Evolutionary conservation across 2,888 invertebrate genomes (phyloP), one percentile per base, ranked within the genome.

Genomic region (Atherix ibis): DNA sequence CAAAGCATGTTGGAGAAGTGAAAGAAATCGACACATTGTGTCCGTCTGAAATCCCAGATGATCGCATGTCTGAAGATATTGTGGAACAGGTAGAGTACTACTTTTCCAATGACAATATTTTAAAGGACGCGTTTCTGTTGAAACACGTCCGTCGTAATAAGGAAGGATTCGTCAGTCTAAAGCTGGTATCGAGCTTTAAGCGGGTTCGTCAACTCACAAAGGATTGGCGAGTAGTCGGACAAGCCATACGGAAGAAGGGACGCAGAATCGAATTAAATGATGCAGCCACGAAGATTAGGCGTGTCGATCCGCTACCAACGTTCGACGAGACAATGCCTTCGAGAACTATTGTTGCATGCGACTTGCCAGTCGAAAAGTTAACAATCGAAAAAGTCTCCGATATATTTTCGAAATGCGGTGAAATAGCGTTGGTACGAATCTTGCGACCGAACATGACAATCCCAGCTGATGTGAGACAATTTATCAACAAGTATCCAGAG

Each of bases 131-230:
- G 10, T 95, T 95, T 61, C 67, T 95, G 29, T 63, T 94, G 42
- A 95, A 95, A 56, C 94, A 94, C 56, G 91, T 94, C 15, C 76
- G 87, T 36, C 71, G 92, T 34, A 92, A 94, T 60, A 92, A 91
- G 61, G 91, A 91, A 61, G 94, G 94, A 14, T 94, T 81, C 62
- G 92, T 95, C 12, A 91, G 88, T 34, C 66, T 95, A 34, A 95
- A 94, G 58, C 66, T 95, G 37, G 87, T 95, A 44, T 88, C 92
- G 10, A 91, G 91, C 51, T 92, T 95, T 58, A 89, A 92, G 54
- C 74, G 89, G 41, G 89, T 95, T 27, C 92, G 94, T 50, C 87
- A 89, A 51, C 64, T 94, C 37, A 88, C 91, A 10, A 84, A 88
- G 54, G 92, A 94, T 56, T 94, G 91, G 84, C 71, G 88, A 42